A percentile compares a stretch with the other conserved stretches of the same genome.
Evolutionary conservation across 2,888 invertebrate genomes (phyloP).

Genomic region (Loripinus fragilis): DNA sequence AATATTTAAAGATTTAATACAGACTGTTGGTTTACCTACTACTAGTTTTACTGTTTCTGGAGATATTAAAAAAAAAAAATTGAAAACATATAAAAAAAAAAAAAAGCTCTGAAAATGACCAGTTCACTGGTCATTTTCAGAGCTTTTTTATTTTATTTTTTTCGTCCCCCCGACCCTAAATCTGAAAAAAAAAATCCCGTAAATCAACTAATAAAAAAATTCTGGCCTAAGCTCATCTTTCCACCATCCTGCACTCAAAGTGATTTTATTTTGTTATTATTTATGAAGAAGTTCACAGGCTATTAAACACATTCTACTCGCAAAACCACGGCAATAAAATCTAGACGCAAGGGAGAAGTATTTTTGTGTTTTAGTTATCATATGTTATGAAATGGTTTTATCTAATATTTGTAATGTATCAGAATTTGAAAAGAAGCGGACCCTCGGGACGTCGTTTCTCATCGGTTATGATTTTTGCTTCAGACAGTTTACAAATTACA

Average conservation of each 20-base stretch:
- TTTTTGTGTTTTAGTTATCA: background rate
- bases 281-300: slow-evolving; percentile 11
- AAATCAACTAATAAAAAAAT: no score
- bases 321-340: slow-evolving; percentile 13
- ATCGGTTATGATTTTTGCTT: slow-evolving; percentile 61
- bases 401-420: slow-evolving; percentile 57
- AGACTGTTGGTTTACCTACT: no score
- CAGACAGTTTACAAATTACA: slow-evolving; percentile 25
- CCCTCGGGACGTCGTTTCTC: slow-evolving; percentile 43
- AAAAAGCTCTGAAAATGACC: no score
- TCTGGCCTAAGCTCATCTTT: no score
- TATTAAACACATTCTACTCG: slow-evolving; percentile 17
- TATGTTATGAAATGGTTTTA: slow-evolving; percentile 60
- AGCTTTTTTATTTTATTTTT: no score
- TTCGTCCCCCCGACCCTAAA: no score
- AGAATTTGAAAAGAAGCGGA: slow-evolving; percentile 49
- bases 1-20: no score
- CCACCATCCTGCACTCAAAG: background rate
- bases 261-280: slow-evolving; percentile 18
- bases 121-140: no score
- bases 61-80: no score
- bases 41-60: no score
- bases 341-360: background rate
- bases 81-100: no score
- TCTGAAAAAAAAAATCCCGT: no score